Conservation (phyloP, 92 coral and sea anemone genomes). For the Diadumene lineata region DNA sequence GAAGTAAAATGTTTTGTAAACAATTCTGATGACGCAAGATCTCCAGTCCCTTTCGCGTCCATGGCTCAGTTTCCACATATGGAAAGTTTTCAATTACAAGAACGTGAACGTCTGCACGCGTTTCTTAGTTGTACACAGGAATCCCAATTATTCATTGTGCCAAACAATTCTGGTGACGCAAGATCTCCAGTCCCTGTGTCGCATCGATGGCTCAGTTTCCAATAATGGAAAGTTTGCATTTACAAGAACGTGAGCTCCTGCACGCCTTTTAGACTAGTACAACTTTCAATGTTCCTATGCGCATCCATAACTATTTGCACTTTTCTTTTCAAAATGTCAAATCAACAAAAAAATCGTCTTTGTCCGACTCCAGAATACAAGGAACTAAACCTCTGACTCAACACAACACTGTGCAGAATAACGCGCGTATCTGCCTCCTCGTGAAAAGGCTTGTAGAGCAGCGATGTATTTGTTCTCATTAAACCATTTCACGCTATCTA, state of each 20-base stretch:
- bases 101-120: not conserved
- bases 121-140: not conserved
- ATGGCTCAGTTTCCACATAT: not conserved
- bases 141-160: not conserved
- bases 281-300: no score
- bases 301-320: no score
- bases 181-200: slow-evolving; percentile 1
- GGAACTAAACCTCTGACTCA: no score
- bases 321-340: no score
- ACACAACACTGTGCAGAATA: no score
- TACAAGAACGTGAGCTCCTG: not conserved
- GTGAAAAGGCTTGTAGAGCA: no score
- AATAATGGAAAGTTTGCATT: not conserved
- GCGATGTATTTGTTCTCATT: no score
- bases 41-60: not conserved
- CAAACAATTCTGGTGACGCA: slow-evolving; percentile 24
- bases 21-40: slow-evolving; percentile 31
- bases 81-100: not conserved
- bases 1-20: no score
- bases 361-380: no score
- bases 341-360: no score
- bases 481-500: no score
- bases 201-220: not conserved
- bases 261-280: not conserved
- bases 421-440: no score